A percentile compares a stretch with the other conserved stretches of the same genome.
These are phyloP conservation scores for Varanus salvator DNA, from an alignment of 2,113 vertebrate species.

Conservation along the genomic window DNA sequence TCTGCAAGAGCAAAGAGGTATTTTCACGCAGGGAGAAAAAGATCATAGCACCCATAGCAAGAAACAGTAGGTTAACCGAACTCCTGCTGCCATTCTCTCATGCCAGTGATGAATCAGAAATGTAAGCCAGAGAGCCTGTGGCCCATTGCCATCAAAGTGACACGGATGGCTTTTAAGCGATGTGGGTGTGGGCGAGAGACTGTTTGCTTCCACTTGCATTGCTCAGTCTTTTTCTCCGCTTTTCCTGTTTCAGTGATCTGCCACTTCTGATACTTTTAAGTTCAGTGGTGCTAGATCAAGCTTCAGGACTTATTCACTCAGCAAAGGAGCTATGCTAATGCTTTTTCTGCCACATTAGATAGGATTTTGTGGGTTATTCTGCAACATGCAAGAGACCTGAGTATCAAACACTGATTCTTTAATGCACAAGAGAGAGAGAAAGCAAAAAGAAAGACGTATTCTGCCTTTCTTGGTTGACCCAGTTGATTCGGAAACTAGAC, in stretches of 20 bases:
- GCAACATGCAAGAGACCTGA: background rate
- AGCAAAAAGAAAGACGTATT: background rate
- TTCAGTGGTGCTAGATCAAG: background rate
- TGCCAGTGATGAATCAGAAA: fast-evolving
- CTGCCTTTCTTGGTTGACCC: background rate
- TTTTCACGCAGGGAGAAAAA: background rate
- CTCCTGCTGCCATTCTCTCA: background rate
- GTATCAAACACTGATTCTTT: background rate
- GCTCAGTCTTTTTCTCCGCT: background rate
- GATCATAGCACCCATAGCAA: background rate
- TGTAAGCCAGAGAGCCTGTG: background rate
- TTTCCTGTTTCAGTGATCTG: background rate
- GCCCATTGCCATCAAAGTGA: background rate
- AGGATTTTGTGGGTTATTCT: background rate
- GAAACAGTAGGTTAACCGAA: background rate
- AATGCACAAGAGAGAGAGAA: background rate
- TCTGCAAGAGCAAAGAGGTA: background rate
- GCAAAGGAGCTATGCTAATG: background rate
- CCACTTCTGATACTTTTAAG: conserved; percentile 17
- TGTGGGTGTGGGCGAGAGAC: too few relatives aligned
- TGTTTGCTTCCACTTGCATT: background rate
- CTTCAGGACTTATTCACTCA: background rate
- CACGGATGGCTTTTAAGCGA: conserved; percentile 9
- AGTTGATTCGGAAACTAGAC: background rate
- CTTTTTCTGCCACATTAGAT: background rate